Evolutionary conservation across 2,113 vertebrate species (phyloP), one percentile per base, ranked within the genome.

Genomic region (Strigops habroptila): DNA sequence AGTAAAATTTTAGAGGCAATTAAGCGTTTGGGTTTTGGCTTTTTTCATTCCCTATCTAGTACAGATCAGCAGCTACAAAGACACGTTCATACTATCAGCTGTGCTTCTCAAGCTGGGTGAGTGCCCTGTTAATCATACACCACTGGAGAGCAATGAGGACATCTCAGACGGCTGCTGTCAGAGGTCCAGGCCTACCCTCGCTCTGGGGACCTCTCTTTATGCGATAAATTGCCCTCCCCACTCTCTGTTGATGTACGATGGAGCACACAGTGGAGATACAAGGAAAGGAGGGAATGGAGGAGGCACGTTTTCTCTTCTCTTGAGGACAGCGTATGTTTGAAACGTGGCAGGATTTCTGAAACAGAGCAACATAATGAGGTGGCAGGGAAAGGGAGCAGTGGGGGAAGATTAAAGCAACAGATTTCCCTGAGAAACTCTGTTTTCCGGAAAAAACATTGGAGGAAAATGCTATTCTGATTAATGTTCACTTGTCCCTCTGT

Each of bases 1-100:
- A 76, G 41, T 64, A n/a, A 93, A 52, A 93, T 86, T 93, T 90
- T 62, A 94, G 75, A 95, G 76, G 70, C 65, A 94, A 62, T 65
- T 74, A 78, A 83, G 13, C 1, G 27, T 37, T 60, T 41, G 4
- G 4, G 19, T n/a, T 67, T 63, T 7, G 39, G 9, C 51, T 53
- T 70, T 83, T 79, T 76, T 37, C 6, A 68, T 68, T 86, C 88
- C 37, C 51, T 85, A 17, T 44, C 46, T 65, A 51, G 39, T 30
- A 71, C 46, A 85, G n/a, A 82, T 63, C 62, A 90, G 81, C 67
- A 67, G 71, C 65, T 74, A 55, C 74, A 85, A 91, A 62, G 76
- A 83, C 28, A 67, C 43, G 86, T 90, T 33, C 24, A 7, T 63
- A 60, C 52, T 41, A 63, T 44, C 59, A 49, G 41, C 64, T 39